Conservation (phyloP, 2,113 vertebrate genomes). For the Thinocorus orbignyianus region DNA sequence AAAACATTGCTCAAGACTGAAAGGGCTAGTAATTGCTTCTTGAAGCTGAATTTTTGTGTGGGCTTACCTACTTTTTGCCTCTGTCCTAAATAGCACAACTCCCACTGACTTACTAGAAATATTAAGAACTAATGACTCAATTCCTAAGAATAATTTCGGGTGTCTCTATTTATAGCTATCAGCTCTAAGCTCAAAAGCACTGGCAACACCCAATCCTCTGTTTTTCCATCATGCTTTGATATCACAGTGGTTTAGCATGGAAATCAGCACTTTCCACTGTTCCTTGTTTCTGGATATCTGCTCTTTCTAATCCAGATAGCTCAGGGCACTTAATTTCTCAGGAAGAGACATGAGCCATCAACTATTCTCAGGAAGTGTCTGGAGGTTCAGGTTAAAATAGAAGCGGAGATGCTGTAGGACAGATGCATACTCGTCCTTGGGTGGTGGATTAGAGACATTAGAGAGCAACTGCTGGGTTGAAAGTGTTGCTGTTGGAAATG, state of each 20-base stretch:
- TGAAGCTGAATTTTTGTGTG: background rate
- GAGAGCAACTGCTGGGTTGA: background rate
- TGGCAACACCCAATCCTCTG: background rate
- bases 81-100: constrained; percentile 36
- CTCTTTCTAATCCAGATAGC: background rate
- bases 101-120: constrained; percentile 62
- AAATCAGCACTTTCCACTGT: constrained; percentile 32
- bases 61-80: background rate
- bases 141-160: constrained; percentile 45
- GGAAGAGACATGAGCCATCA: background rate
- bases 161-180: constrained; percentile 46
- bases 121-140: constrained; percentile 62
- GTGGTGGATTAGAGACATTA: background rate
- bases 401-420: constrained; percentile 1
- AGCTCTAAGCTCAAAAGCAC: constrained; percentile 13
- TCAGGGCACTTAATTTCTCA: background rate
- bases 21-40: background rate
- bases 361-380: constrained; percentile 36
- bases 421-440: background rate
- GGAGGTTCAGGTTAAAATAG: constrained; percentile 39
- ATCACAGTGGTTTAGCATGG: background rate
- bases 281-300: constrained; percentile 30
- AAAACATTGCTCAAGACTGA: constrained; percentile 35
- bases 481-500: background rate
- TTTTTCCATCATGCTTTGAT: constrained; percentile 29